Base-by-base conservation (phyloP, 2,888 invertebrate genomes). In the Dione vanillae region DNA sequence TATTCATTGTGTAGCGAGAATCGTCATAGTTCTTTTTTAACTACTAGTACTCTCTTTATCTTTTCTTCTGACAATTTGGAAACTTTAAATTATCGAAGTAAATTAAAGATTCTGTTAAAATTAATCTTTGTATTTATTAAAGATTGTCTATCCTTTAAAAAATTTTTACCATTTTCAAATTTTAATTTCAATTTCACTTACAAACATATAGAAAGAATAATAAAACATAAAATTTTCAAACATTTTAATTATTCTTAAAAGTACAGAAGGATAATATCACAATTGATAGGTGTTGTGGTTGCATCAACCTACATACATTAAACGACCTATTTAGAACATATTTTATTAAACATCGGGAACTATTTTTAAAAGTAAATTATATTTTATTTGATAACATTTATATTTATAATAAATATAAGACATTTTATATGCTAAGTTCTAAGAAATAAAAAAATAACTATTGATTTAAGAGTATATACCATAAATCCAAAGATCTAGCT, bases 261-360 rank as follows among this genome's bases (percentile, higher is more conserved):
- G 11, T 56, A 56, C 11, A 56, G 56, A 16, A 16, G 37, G 37
- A 56, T 54, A 37, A 37, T 56, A 56, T 56, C 56, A 56, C 56
- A 56, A 40, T 56, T n/a, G n/a, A n/a, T n/a, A n/a, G n/a, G 3
- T 37, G 10, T 54, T 5, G 35, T 9, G 2, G 37, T 16, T 37
- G 11, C 37, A 37, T 6, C 56, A 56, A 56, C 1, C 37, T 19
- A n/a, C 10, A 54, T 16, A 54, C 11, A 19, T 49, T n/a, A n/a
- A n/a, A n/a, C n/a, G n/a, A 19, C 12, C 5, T 49, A 37, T 37
- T 37, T 56, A 56, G 37, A 37, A 56, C 11, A 37, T 9, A 9
- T 14, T 35, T 35, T 35, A 51, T 51, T 19, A 20, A 12, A 51
- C 6, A 20, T 51, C 19, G 35, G n/a, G 14, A 16, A 6, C n/a